Evolutionary conservation across 2,113 vertebrate genomes (phyloP).

Genomic region (Trogon melanurus): DNA sequence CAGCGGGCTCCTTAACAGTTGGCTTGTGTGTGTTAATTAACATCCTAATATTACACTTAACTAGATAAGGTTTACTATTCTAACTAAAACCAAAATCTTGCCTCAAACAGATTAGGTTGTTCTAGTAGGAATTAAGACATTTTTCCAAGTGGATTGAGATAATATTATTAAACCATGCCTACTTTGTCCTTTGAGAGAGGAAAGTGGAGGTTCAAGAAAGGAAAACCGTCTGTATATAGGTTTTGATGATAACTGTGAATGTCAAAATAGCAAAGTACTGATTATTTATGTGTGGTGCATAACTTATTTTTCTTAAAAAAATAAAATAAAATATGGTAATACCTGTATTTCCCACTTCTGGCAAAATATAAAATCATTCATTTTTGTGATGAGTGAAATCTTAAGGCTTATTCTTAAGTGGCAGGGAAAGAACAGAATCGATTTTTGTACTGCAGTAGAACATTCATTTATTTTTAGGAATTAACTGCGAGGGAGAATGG

Average conservation of each 20-base stretch:
- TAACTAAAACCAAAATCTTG: slow-evolving; percentile 26
- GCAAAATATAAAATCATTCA: background rate
- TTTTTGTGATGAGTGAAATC: background rate
- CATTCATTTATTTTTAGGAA: background rate
- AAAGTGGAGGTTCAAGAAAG: background rate
- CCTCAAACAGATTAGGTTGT: slow-evolving; percentile 25
- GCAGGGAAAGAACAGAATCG: background rate
- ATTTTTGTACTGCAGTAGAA: background rate
- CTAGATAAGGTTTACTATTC: slow-evolving; percentile 18
- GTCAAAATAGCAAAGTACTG: background rate
- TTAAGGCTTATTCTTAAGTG: background rate
- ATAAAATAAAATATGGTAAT: background rate
- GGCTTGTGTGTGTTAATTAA: background rate
- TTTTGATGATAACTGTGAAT: slow-evolving; percentile 35
- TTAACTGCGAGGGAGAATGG: background rate
- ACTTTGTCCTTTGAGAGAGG: slow-evolving; percentile 5
- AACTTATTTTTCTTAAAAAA: background rate
- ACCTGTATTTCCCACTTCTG: background rate
- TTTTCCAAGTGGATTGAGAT: slow-evolving; percentile 38
- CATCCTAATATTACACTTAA: slow-evolving; percentile 1
- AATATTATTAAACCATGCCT: slow-evolving; percentile 27
- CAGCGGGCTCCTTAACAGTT: background rate
- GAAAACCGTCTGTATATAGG: background rate
- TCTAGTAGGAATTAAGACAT: slow-evolving; percentile 42
- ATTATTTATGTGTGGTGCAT: background rate